Evolutionary conservation across 2,113 vertebrate species (phyloP).

Genomic region (Piprites chloris): DNA sequence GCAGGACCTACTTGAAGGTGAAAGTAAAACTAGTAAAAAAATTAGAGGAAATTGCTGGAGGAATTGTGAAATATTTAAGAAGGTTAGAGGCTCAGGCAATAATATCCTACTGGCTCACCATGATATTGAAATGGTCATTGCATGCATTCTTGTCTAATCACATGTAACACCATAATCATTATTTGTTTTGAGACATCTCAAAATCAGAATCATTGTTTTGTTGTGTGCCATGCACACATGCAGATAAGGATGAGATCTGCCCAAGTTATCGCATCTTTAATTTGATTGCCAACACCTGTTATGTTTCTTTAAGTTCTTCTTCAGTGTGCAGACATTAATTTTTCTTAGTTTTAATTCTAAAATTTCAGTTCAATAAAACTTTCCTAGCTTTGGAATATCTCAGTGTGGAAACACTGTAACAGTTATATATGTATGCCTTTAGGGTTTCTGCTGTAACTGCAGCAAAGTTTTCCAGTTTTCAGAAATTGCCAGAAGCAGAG

Average conservation of each 20-base stretch:
- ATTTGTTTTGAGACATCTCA: not conserved
- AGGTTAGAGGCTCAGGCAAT: not conserved
- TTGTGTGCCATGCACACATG: not conserved
- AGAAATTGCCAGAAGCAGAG: not conserved
- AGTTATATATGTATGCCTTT: not conserved
- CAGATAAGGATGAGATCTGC: not conserved
- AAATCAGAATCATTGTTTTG: not conserved
- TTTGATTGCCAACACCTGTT: not conserved
- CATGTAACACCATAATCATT: not conserved
- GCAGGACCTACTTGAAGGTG: not conserved
- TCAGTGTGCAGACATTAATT: not conserved
- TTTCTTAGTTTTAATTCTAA: not conserved
- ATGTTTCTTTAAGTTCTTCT: not conserved
- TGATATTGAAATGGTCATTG: not conserved
- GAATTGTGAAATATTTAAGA: not conserved
- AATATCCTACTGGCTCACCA: not conserved
- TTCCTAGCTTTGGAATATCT: not conserved
- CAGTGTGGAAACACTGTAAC: not conserved
- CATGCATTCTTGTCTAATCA: not conserved
- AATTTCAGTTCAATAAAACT: not conserved
- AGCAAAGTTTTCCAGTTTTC: not conserved
- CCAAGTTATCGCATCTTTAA: not conserved
- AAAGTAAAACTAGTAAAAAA: not conserved
- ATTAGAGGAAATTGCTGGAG: not conserved
- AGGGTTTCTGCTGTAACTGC: slow-evolving; percentile 1